A percentile compares a stretch with the other conserved stretches of the same genome.
phyloP scores from a whole-genome alignment of 2,113 vertebrate species.

The Cinclus cinclus region DNA sequence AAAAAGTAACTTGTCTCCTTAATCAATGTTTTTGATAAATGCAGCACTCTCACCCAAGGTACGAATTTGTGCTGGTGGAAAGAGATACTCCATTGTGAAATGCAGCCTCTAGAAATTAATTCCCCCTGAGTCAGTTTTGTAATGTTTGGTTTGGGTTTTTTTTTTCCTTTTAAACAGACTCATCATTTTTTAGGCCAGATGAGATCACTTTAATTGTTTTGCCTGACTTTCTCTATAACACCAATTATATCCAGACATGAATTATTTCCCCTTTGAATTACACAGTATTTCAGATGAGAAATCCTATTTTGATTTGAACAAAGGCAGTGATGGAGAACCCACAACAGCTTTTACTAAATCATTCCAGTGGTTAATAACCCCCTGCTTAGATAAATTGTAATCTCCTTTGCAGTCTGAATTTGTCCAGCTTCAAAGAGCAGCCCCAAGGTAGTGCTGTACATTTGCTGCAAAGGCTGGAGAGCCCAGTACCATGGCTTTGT shows the following conservation, averaged over 20 bases:
- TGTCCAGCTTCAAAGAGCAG: background rate
- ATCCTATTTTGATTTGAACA: constrained; percentile 19
- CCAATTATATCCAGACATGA: background rate
- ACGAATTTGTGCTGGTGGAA: background rate
- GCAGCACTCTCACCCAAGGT: background rate
- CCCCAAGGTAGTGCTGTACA: background rate
- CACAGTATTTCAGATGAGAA: constrained; percentile 10
- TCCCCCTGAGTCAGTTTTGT: background rate
- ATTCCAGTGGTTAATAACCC: constrained; percentile 27
- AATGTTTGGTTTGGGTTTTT: background rate
- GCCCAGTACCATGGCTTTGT: background rate
- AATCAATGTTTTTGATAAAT: background rate
- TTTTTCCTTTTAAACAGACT: background rate
- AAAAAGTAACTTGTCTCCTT: background rate
- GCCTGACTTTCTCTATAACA: background rate
- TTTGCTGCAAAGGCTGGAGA: background rate
- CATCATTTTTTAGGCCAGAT: constrained; percentile 15
- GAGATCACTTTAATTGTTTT: constrained; percentile 33
- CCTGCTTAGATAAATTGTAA: background rate
- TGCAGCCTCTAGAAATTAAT: background rate
- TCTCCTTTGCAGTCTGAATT: background rate
- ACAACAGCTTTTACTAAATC: background rate
- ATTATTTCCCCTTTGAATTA: background rate
- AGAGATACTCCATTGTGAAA: background rate
- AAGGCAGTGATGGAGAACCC: constrained; percentile 13